Percentiles rank a stretch among this genome's conserved stretches.
These are phyloP conservation scores for Phasianus colchicus DNA, from an alignment of 2,113 vertebrate genomes.

Conservation along the genomic window DNA sequence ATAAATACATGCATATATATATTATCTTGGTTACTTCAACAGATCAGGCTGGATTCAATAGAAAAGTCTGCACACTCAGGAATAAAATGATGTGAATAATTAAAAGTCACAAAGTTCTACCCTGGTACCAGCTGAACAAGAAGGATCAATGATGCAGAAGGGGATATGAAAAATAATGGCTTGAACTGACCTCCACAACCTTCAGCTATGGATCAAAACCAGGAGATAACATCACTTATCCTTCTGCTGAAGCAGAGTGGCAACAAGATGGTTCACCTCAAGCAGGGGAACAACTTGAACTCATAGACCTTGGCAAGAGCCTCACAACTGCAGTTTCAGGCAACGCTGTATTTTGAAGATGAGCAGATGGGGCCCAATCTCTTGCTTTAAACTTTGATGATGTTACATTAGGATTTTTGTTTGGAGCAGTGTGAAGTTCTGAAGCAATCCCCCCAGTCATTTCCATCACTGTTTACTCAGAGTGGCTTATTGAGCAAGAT, in stretches of 20 bases:
- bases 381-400: background rate
- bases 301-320: background rate
- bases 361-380: background rate
- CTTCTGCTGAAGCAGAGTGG: background rate
- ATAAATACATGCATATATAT: background rate
- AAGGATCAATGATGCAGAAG: background rate
- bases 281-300: background rate
- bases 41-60: background rate
- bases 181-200: background rate
- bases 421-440: background rate
- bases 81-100: background rate
- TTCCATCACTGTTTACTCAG: background rate
- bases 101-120: background rate
- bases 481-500: rapidly evolving
- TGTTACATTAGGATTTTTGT: background rate
- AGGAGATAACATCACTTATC: background rate
- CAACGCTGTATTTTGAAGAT: background rate
- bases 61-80: background rate
- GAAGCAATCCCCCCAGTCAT: background rate
- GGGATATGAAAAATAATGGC: background rate
- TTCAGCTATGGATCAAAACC: background rate
- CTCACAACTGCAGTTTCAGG: background rate
- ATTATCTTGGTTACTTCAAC: background rate
- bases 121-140: background rate
- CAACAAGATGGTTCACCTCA: background rate